Evolutionary conservation across 2,888 invertebrate species (phyloP).

Genomic region (Vandiemenella viatica): DNA sequence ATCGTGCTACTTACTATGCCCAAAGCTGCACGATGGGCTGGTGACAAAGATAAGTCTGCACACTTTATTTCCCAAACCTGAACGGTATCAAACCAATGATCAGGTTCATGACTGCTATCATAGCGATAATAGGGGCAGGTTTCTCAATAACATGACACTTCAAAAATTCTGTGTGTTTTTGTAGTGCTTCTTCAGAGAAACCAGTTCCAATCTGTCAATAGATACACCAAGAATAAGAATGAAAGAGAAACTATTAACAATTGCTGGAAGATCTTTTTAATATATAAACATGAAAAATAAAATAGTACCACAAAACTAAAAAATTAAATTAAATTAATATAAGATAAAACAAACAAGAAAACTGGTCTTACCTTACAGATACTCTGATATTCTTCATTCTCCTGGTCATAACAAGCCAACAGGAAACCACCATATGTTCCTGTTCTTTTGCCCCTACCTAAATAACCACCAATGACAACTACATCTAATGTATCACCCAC

Average conservation of each 20-base stretch:
- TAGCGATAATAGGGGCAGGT: slow-evolving; percentile 67
- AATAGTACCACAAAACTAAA: too few relatives aligned
- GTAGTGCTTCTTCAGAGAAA: slow-evolving; percentile 81
- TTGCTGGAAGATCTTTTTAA: too few relatives aligned
- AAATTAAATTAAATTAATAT: too few relatives aligned
- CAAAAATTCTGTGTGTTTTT: slow-evolving; percentile 57
- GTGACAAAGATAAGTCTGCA: slow-evolving; percentile 92
- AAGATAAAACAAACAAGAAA: too few relatives aligned
- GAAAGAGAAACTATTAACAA: not conserved
- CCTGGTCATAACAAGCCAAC: slow-evolving; percentile 80
- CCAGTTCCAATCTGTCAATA: slow-evolving; percentile 67
- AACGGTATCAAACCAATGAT: slow-evolving; percentile 77
- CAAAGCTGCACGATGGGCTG: slow-evolving; percentile 76
- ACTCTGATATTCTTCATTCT: slow-evolving; percentile 81
- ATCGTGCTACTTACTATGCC: slow-evolving; percentile 46
- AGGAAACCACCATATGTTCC: slow-evolving; percentile 91
- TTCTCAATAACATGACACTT: slow-evolving; percentile 56
- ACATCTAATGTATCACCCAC: slow-evolving; percentile 92
- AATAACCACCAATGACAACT: slow-evolving; percentile 88
- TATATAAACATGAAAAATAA: too few relatives aligned
- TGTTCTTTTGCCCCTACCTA: slow-evolving; percentile 83
- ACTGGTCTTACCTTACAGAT: slow-evolving; percentile 60
- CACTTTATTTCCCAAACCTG: slow-evolving; percentile 95
- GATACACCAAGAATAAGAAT: slow-evolving; percentile 8
- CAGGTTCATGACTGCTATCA: slow-evolving; percentile 57